phyloP scores from a whole-genome alignment of 2,888 invertebrate species.

The Nowickia ferox region DNA sequence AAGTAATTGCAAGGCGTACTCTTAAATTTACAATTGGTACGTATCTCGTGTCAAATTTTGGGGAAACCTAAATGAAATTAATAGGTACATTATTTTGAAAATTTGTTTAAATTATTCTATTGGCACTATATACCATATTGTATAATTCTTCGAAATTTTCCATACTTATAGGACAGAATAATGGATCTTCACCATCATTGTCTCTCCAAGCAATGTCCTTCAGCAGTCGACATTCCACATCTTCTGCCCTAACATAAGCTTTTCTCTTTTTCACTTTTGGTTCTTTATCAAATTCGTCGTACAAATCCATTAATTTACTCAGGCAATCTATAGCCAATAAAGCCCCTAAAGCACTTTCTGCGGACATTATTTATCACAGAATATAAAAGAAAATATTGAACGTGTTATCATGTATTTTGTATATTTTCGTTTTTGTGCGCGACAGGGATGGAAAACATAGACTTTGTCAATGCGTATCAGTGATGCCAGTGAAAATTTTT shows the following conservation, averaged over 20 bases:
- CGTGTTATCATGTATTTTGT: too few species aligned
- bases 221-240: constrained; percentile 25
- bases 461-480: too few species aligned
- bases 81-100: background rate
- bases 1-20: constrained; percentile 44
- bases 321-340: constrained; percentile 34
- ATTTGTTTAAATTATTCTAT: background rate
- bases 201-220: constrained; percentile 44
- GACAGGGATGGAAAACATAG: too few species aligned
- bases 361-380: background rate
- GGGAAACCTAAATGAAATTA: background rate
- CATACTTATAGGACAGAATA: constrained; percentile 36
- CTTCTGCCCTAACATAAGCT: constrained; percentile 25
- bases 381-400: too few species aligned
- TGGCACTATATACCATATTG: background rate
- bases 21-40: background rate
- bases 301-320: constrained; percentile 41
- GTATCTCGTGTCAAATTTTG: background rate
- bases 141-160: constrained; percentile 44
- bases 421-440: too few species aligned
- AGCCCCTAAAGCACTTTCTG: constrained; percentile 18
- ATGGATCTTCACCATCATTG: constrained; percentile 5
- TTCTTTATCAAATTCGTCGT: constrained; percentile 30
- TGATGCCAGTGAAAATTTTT: too few species aligned
- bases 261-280: constrained; percentile 27